These are phyloP conservation scores for Clarias fuscus DNA, from an alignment of 2,797 vertebrate genomes.

Conservation along the genomic window DNA sequence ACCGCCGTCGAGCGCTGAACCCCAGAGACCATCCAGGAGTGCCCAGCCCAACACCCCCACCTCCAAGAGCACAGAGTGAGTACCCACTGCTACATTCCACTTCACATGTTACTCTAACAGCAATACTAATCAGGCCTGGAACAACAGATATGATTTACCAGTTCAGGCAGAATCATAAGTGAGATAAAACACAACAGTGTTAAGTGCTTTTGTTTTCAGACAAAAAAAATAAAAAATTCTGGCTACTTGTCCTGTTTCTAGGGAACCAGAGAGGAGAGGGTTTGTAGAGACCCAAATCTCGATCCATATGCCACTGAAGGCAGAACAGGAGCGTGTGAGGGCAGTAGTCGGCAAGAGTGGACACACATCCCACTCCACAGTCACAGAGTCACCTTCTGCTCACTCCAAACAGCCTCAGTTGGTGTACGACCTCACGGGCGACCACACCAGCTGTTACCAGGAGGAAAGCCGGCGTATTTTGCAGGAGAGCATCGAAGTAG, in stretches of 20 bases:
- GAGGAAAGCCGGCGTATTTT: constrained; percentile 93
- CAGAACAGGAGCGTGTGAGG: constrained; percentile 76
- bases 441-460: constrained; percentile 70
- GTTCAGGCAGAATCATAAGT: neutral
- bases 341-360: constrained; percentile 48
- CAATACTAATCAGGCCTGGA: neutral
- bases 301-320: constrained; percentile 78
- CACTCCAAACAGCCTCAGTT: constrained; percentile 78
- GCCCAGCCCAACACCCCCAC: constrained; percentile 84
- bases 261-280: constrained; percentile 83
- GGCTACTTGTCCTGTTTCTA: constrained; percentile 54
- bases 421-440: constrained; percentile 65
- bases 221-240: neutral
- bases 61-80: constrained; percentile 89
- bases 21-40: constrained; percentile 85
- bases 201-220: neutral
- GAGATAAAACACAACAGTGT: neutral
- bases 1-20: constrained; percentile 89
- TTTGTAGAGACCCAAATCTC: constrained; percentile 81
- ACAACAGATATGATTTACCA: neutral
- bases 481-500: constrained; percentile 95
- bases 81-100: constrained; percentile 39
- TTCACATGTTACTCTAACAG: constrained; percentile 6
- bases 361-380: constrained; percentile 73
- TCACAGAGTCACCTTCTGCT: constrained; percentile 56